A percentile compares a stretch with the other conserved stretches of the same genome.
These are phyloP conservation scores for Drosophila aldrichi DNA, from an alignment of 2,888 invertebrate genomes.

Conservation along the genomic window DNA sequence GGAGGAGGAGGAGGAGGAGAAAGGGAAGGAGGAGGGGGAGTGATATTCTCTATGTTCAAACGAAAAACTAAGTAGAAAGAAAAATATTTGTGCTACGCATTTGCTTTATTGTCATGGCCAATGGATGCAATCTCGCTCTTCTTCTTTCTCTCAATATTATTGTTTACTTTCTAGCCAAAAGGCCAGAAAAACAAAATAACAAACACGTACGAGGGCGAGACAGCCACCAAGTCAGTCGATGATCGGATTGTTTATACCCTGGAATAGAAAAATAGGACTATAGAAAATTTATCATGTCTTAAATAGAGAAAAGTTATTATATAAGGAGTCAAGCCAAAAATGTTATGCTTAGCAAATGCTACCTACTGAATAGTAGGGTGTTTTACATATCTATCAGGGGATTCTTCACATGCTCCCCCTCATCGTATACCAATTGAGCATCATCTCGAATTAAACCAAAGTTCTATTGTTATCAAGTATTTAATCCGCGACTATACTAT, in stretches of 20 bases:
- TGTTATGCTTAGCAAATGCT: not conserved
- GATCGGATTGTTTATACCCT: conserved; percentile 25
- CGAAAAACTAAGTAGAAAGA: conserved; percentile 59
- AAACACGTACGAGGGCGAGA: conserved; percentile 32
- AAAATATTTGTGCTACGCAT: conserved; percentile 70
- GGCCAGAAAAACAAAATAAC: conserved; percentile 51
- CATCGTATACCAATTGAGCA: not conserved
- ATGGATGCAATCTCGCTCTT: conserved; percentile 30
- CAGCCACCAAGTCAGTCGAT: conserved; percentile 12
- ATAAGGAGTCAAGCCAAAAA: not conserved
- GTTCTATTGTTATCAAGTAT: not conserved
- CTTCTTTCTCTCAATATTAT: conserved; percentile 54
- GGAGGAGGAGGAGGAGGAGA: conserved; percentile 15
- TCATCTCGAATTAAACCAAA: not conserved
- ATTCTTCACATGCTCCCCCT: not conserved
- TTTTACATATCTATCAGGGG: not conserved
- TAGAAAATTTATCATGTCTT: too few species aligned
- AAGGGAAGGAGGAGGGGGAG: conserved; percentile 20
- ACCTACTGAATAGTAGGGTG: not conserved
- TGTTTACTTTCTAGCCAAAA: conserved; percentile 68
- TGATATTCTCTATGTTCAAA: conserved; percentile 23
- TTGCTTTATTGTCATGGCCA: conserved; percentile 45
- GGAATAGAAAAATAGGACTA: not conserved
- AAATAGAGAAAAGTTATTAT: not conserved
- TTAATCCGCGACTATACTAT: not conserved